Evolutionary conservation across 2,888 invertebrate species (phyloP), one percentile per base, ranked within the genome.

Genomic region (Mayetiola destructor): DNA sequence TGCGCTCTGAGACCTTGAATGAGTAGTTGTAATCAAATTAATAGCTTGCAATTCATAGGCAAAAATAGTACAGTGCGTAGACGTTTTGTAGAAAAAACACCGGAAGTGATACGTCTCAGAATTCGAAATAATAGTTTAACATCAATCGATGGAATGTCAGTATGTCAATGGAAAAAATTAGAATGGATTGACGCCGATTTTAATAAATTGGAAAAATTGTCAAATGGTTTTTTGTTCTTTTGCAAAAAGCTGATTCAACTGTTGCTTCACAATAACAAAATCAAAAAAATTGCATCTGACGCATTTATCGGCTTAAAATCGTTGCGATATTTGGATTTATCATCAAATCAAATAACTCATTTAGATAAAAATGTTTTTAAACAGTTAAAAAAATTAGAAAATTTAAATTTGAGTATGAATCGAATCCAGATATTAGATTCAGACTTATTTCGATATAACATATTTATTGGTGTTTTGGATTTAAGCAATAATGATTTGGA

Each of bases 161-260:
- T 36, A 36, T 36, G 36, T 36, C 14, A 36, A 36, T 36, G 36
- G 36, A 12, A 12, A 36, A 36, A 36, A n/a, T 36, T 36, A 14
- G 12, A 36, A 36, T 8, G 12, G 12, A 5, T 36, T 39, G 39
- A 39, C 39, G 39, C 39, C 18, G 39, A 39, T 39, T 39, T 39
- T 20, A 39, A 39, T 39, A 39, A 20, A 20, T 39, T 39, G 39
- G 39, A 10, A 39, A 39, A 39, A 39, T 39, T 39, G 39, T 20
- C 39, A 16, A 39, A 39, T 39, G 39, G 39, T 39, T 39, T 39
- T 39, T 20, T 39, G 39, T 39, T 39, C 39, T 39, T 39, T 39
- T 39, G 39, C 20, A 39, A 39, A 39, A 16, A 39, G 39, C 36
- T 36, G 36, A 36, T n/a, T 36, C 36, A 36, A 36, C 36, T 36